These are phyloP conservation scores for Peromyscus leucopus DNA, from an alignment of 2,113 vertebrate genomes.

Conservation along the genomic window DNA sequence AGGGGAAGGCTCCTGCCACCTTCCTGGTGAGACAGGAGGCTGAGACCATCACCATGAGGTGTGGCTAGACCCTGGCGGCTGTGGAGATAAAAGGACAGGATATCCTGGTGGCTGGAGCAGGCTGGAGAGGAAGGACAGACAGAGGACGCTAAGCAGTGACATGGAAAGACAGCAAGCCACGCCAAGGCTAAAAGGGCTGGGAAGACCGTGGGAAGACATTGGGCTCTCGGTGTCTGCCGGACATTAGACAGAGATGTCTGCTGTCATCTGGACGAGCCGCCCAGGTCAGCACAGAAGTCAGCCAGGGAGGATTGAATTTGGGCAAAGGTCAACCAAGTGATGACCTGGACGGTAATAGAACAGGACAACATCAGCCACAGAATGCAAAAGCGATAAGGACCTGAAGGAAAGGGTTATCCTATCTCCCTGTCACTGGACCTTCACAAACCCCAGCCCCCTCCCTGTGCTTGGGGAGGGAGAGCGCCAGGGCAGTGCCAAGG, in stretches of 20 bases:
- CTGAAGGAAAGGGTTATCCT: not conserved
- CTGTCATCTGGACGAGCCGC: not conserved
- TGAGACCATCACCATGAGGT: not conserved
- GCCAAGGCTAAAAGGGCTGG: fast-evolving
- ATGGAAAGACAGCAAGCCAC: not conserved
- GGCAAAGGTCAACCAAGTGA: not conserved
- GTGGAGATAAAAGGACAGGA: not conserved
- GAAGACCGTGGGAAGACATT: fast-evolving
- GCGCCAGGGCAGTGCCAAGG: fast-evolving
- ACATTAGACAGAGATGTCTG: not conserved
- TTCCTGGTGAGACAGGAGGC: not conserved
- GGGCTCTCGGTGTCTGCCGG: fast-evolving
- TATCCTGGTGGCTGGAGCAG: not conserved
- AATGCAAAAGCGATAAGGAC: fast-evolving
- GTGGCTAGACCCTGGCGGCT: not conserved
- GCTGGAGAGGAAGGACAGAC: too few species aligned
- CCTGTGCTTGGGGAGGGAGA: too few species aligned
- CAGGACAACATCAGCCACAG: too few species aligned
- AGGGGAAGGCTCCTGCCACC: not conserved
- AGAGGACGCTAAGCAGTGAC: not conserved
- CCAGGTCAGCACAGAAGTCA: not conserved
- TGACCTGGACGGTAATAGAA: not conserved
- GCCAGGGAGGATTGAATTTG: fast-evolving
- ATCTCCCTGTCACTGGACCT: not conserved
- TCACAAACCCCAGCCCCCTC: not conserved